Evolutionary conservation across 2,113 vertebrate species (phyloP), one percentile per base, ranked within the genome.

Genomic region (Vireo altiloquus): DNA sequence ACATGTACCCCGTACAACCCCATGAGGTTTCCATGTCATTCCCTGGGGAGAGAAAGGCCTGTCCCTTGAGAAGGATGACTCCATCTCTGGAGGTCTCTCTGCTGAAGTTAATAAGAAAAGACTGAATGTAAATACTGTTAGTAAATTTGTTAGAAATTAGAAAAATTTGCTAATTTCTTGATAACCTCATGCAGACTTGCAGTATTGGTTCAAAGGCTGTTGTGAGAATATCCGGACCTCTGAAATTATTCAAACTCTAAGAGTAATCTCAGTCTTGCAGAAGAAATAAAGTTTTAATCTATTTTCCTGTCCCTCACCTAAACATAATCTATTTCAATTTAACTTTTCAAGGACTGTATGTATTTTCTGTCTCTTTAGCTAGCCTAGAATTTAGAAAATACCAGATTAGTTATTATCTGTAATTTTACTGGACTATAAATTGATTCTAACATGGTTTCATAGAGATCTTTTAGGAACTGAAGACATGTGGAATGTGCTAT

Each of bases 401-500:
- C 3, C 8, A n/a, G 28, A 40, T 13, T 65, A 66, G 19, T 53
- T 46, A 42, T 31, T 70, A 44, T 50, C 17, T 40, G 30, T 63
- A 47, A 25, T 57, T 85, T 42, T 50, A 53, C 24, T 78, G 50
- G 15, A 52, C 24, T 44, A 56, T 52, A 35, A 80, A 81, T 39
- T n/a, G 35, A 81, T 61, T 89, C 70, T 94, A 68, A 81, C 7
- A 0, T 87, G 37, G 33, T 91, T 53, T 95, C 37, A 40, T 40
- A 99, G 97, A 6, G 98, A 98, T 53, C 97, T 99, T 72, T 98
- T 98, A 60, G 98, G 98, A 17, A 98, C 98, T 2, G 98, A 98
- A 91, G 97, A 98, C 31, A 97, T 96, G 31, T 99, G 99, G 97
- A 98, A 98, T 50, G 97, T 99, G 97, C 97, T 98, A 68, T 8